phyloP scores from a whole-genome alignment of 1,140 invertebrate species.

The Dreissena polymorpha region DNA sequence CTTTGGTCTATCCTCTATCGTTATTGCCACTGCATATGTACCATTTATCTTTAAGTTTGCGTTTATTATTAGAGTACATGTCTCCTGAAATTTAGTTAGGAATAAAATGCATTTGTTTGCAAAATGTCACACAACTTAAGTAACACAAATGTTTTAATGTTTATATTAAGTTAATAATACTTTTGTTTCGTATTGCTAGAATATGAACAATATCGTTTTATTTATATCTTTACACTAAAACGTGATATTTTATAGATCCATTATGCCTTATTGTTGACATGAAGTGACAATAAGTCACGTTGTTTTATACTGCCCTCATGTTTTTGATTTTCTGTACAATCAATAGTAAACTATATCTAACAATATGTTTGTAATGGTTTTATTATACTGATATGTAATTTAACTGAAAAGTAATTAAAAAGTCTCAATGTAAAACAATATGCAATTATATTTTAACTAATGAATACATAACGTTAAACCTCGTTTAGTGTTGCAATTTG shows the following conservation, averaged over 20 bases:
- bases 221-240: neutral
- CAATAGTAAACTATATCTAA: neutral
- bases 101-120: neutral
- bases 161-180: neutral
- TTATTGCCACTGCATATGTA: conserved; percentile 26
- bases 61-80: neutral
- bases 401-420: too few relatives aligned
- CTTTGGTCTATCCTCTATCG: conserved; percentile 29
- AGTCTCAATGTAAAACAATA: too few relatives aligned
- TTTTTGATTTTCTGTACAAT: neutral
- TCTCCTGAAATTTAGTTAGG: conserved; percentile 6
- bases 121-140: neutral
- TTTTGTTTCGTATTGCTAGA: neutral
- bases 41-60: conserved; percentile 8
- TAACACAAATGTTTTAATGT: neutral
- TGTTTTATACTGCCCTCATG: neutral
- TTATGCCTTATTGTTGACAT: neutral
- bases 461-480: neutral
- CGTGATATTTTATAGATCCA: neutral
- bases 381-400: too few relatives aligned
- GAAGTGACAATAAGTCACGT: neutral
- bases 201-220: neutral
- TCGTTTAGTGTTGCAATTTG: conserved; percentile 8
- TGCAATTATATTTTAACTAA: neutral
- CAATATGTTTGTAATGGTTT: neutral